These are phyloP conservation scores for Microplitis deprimator DNA, from an alignment of 2,888 invertebrate species.

Conservation along the genomic window DNA sequence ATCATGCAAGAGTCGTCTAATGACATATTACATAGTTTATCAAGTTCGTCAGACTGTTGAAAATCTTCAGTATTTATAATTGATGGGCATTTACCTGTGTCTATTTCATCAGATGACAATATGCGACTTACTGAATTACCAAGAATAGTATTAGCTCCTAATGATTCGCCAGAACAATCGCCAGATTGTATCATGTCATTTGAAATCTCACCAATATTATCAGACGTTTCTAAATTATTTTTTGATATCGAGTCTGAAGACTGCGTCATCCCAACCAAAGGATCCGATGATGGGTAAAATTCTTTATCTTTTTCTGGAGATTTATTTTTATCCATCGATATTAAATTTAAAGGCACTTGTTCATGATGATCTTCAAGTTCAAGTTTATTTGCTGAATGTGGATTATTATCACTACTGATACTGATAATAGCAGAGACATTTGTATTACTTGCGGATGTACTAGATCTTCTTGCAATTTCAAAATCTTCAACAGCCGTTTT, in stretches of 20 bases:
- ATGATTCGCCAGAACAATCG: constrained; percentile 20
- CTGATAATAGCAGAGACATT: background rate
- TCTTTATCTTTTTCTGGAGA: constrained; percentile 24
- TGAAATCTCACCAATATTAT: constrained; percentile 18
- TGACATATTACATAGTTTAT: constrained; percentile 53
- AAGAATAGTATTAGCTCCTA: constrained; percentile 19
- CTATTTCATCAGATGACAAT: constrained; percentile 38
- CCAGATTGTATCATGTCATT: constrained; percentile 19
- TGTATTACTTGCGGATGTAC: background rate
- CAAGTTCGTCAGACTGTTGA: constrained; percentile 50
- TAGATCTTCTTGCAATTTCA: constrained; percentile 35
- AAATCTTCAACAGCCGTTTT: constrained; percentile 42
- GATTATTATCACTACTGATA: background rate
- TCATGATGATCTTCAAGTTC: constrained; percentile 20
- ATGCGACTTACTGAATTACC: constrained; percentile 39
- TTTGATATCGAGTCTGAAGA: constrained; percentile 22
- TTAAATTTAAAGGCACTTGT: constrained; percentile 27
- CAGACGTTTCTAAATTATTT: constrained; percentile 21
- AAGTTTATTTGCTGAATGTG: background rate
- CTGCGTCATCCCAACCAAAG: constrained; percentile 48
- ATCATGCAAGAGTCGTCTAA: constrained; percentile 52
- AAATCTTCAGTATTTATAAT: constrained; percentile 46
- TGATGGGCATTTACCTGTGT: constrained; percentile 42
- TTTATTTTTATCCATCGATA: background rate
- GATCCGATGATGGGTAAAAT: constrained; percentile 48